phyloP scores from a whole-genome alignment of 2,888 invertebrate species.

The Theodoxus fluviatilis region DNA sequence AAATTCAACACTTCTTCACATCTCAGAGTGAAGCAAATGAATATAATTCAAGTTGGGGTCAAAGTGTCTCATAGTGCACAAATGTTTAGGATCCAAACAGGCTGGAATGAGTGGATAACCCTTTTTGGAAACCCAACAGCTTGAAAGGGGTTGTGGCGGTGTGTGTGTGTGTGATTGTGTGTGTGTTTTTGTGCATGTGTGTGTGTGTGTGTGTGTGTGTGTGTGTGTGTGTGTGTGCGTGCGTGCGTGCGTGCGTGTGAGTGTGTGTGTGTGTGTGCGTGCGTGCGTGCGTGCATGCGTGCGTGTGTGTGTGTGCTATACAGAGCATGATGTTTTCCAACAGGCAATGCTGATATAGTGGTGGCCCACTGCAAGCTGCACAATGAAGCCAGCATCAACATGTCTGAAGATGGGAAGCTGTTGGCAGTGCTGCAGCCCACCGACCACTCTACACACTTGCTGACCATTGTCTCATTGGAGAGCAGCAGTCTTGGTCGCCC shows the following conservation, averaged over 20 bases:
- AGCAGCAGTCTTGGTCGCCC: background rate
- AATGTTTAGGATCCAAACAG: too few relatives aligned
- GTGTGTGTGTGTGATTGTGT: background rate
- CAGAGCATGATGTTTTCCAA: conserved; percentile 30
- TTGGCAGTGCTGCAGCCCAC: too few relatives aligned
- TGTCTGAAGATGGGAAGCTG: conserved; percentile 80
- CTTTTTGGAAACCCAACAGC: too few relatives aligned
- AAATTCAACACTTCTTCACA: too few relatives aligned
- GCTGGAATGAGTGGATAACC: too few relatives aligned
- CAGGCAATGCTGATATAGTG: conserved; percentile 74
- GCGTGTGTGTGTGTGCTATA: background rate
- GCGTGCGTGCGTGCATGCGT: background rate
- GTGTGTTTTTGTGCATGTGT: background rate
- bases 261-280: background rate
- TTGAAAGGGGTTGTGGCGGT: background rate
- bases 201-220: conserved; percentile 8
- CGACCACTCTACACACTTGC: too few relatives aligned
- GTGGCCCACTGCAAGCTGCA: conserved; percentile 84
- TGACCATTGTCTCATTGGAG: conserved; percentile 73
- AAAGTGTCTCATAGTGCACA: too few relatives aligned
- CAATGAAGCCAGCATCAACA: conserved; percentile 85
- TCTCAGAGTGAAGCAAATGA: too few relatives aligned
- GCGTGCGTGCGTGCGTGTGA: background rate
- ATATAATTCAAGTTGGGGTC: too few relatives aligned
- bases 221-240: background rate